These are phyloP conservation scores for Pelobates fuscus DNA, from an alignment of 2,113 vertebrate genomes.

Conservation along the genomic window DNA sequence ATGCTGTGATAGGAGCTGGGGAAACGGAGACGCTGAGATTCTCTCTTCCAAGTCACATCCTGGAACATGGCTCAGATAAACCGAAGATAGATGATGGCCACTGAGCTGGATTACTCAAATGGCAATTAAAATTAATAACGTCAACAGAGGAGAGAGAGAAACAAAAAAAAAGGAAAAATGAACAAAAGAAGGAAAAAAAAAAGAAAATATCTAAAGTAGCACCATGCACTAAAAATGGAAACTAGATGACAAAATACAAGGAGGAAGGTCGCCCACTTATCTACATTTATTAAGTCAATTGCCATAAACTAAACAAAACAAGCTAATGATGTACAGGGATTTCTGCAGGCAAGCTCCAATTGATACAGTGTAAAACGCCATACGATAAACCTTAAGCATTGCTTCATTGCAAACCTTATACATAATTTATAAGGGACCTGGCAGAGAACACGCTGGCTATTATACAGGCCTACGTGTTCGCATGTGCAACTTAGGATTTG, in stretches of 20 bases:
- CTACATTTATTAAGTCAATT: conserved; percentile 29
- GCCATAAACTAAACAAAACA: conserved; percentile 20
- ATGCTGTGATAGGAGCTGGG: too few species aligned
- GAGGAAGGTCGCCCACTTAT: conserved; percentile 21
- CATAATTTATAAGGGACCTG: conserved; percentile 25
- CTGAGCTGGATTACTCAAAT: too few species aligned
- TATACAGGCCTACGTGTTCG: conserved; percentile 21
- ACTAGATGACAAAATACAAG: background rate
- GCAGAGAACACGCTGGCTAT: conserved; percentile 28
- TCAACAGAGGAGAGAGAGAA: conserved; percentile 3
- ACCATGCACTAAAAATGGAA: background rate
- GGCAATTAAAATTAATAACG: too few species aligned
- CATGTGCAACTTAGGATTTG: background rate
- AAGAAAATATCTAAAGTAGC: background rate
- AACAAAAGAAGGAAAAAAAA: too few species aligned
- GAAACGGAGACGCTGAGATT: too few species aligned
- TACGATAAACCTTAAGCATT: conserved; percentile 39
- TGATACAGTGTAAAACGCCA: conserved; percentile 39
- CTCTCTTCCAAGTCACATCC: too few species aligned
- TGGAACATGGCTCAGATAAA: too few species aligned
- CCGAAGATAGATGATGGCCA: too few species aligned
- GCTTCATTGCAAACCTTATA: conserved; percentile 33
- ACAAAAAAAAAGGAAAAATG: conserved; percentile 15
- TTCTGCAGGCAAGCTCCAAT: conserved; percentile 36
- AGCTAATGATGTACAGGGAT: background rate